phyloP scores from a whole-genome alignment of 1,140 invertebrate genomes.

The Drosophila pandora region DNA sequence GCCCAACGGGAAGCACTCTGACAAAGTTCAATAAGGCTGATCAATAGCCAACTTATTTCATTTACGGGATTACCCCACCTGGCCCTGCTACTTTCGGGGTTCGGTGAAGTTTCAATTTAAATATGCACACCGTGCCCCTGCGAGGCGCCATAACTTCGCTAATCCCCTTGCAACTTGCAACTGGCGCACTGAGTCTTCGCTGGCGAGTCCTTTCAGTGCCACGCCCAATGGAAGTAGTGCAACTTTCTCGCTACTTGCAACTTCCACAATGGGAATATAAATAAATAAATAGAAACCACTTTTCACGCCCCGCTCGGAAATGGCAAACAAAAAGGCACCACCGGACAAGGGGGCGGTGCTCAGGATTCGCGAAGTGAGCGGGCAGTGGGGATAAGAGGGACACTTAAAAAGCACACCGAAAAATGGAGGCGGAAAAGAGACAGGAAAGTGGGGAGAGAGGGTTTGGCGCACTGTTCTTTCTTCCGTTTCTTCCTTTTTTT shows the following conservation, averaged over 20 bases:
- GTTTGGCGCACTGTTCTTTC: conserved; percentile 70
- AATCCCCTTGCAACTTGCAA: conserved; percentile 9
- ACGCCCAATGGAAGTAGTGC: conserved; percentile 1
- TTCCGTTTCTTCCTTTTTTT: conserved; percentile 5
- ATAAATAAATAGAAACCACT: conserved; percentile 79
- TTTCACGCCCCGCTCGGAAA: conserved; percentile 62
- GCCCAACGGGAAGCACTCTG: background rate
- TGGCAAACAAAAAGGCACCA: conserved; percentile 42
- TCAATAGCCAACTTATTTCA: conserved; percentile 3
- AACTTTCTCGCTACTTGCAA: conserved; percentile 24
- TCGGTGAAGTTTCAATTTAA: background rate
- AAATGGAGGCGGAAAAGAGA: conserved; percentile 4
- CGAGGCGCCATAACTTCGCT: conserved; percentile 10
- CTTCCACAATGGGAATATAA: conserved; percentile 68
- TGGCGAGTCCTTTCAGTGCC: background rate
- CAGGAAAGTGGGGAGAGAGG: conserved; percentile 27
- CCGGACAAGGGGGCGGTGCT: background rate
- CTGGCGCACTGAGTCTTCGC: background rate
- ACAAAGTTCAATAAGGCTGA: background rate
- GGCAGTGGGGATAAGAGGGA: conserved; percentile 45
- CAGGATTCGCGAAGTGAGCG: background rate
- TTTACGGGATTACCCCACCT: background rate
- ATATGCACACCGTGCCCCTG: background rate
- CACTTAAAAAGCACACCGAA: conserved; percentile 34
- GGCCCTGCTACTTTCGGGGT: background rate